Evolutionary conservation across 2,113 vertebrate genomes (phyloP).

Genomic region (Bos javanicus): DNA sequence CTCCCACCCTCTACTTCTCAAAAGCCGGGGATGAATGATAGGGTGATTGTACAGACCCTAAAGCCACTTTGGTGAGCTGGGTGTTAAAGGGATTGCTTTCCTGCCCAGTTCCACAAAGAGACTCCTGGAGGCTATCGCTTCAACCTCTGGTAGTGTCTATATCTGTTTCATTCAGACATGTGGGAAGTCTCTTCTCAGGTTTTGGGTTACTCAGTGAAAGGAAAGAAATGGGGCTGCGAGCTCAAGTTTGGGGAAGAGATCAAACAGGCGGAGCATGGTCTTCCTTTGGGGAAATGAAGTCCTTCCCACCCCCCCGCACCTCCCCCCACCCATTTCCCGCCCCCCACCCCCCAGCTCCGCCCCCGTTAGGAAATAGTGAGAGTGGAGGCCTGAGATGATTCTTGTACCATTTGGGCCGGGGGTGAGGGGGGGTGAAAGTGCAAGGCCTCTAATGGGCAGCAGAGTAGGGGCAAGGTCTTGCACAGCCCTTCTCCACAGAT

Average conservation of each 20-base stretch:
- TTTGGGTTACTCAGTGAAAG: neutral
- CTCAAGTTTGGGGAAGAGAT: neutral
- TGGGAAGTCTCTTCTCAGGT: neutral
- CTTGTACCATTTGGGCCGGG: neutral
- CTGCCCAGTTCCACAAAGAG: neutral
- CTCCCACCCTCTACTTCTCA: neutral
- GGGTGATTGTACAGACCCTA: neutral
- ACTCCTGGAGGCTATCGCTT: neutral
- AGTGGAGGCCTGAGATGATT: neutral
- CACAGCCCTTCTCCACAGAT: neutral
- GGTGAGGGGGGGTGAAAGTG: neutral
- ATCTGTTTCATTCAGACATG: neutral
- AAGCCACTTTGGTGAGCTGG: neutral
- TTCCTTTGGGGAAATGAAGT: neutral
- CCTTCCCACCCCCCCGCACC: rapidly evolving
- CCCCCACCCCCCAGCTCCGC: too few relatives aligned
- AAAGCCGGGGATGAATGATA: neutral
- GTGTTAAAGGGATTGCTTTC: neutral
- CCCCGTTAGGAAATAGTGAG: neutral
- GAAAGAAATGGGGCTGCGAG: neutral
- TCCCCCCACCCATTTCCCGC: too few relatives aligned
- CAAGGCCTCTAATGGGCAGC: neutral
- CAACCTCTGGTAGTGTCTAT: neutral
- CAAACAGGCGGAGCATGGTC: neutral
- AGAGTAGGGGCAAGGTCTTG: neutral